A percentile compares a stretch with the other conserved stretches of the same genome.
Evolutionary conservation across 92 coral and sea anemone genomes (phyloP).

Genomic region (Epizoanthus rinbou): DNA sequence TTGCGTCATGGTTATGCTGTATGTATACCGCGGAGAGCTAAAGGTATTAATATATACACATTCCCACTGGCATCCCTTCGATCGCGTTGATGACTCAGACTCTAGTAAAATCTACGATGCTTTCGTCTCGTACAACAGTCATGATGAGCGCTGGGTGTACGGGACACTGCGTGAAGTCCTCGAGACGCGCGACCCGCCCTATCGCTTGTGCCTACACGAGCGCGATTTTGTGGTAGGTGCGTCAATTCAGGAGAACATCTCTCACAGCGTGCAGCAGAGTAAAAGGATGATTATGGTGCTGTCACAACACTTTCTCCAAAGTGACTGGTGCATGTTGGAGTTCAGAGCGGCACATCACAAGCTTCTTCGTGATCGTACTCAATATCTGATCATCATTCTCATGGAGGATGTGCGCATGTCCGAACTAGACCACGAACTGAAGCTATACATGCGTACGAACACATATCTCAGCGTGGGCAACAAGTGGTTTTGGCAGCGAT

Average conservation of each 20-base stretch:
- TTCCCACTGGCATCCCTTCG: constrained; percentile 88
- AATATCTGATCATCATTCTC: constrained; percentile 72
- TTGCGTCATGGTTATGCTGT: constrained; percentile 30
- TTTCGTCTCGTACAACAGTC: constrained; percentile 80
- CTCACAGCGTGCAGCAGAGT: constrained; percentile 71
- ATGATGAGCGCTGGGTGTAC: constrained; percentile 67
- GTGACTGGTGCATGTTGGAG: constrained; percentile 91
- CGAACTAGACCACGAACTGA: constrained; percentile 70
- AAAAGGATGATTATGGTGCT: constrained; percentile 81
- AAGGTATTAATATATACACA: constrained; percentile 70
- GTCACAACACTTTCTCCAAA: constrained; percentile 68
- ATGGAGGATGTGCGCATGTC: constrained; percentile 74
- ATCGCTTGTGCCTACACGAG: constrained; percentile 74
- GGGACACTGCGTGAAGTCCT: constrained; percentile 56
- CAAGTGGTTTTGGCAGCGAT: constrained; percentile 86
- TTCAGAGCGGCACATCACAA: constrained; percentile 87
- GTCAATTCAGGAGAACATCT: constrained; percentile 67
- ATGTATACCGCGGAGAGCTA: constrained; percentile 63
- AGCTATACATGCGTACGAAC: constrained; percentile 74
- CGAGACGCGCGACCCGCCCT: constrained; percentile 71
- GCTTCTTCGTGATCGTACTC: constrained; percentile 68
- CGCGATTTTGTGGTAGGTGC: constrained; percentile 85
- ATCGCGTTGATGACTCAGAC: constrained; percentile 74
- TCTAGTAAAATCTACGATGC: constrained; percentile 77
- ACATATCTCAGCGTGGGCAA: constrained; percentile 68